Evolutionary conservation across 2,797 vertebrate genomes (phyloP).

Genomic region (Potorous gilbertii): DNA sequence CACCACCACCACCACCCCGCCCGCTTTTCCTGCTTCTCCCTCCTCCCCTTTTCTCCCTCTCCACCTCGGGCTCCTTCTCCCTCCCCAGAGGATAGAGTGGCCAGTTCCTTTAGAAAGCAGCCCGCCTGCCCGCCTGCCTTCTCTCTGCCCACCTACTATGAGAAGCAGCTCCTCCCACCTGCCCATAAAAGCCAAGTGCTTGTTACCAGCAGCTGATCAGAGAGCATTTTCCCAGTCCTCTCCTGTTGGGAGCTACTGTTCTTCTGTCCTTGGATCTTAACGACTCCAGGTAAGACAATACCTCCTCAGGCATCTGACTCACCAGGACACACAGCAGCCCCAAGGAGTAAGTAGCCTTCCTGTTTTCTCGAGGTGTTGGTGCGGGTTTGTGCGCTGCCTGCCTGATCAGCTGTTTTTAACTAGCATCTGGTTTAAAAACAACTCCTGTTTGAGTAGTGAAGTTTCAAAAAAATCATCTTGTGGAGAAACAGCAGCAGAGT

Average conservation of each 20-base stretch:
- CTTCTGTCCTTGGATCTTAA: slow-evolving; percentile 85
- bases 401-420: slow-evolving; percentile 78
- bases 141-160: slow-evolving; percentile 88
- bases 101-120: slow-evolving; percentile 82
- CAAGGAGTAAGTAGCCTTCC: slow-evolving; percentile 54
- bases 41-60: slow-evolving; percentile 22
- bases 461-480: slow-evolving; percentile 78
- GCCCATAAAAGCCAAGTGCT: slow-evolving; percentile 95
- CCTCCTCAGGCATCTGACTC: slow-evolving; percentile 77
- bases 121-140: slow-evolving; percentile 77
- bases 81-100: slow-evolving; percentile 77
- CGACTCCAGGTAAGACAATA: slow-evolving; percentile 89
- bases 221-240: slow-evolving; percentile 88
- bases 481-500: slow-evolving; percentile 78
- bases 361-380: slow-evolving; percentile 73
- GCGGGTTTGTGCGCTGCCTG: slow-evolving; percentile 66
- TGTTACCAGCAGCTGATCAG: slow-evolving; percentile 89
- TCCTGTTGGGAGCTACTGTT: slow-evolving; percentile 85
- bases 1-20: background rate
- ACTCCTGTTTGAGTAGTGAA: slow-evolving; percentile 84
- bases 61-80: slow-evolving; percentile 52
- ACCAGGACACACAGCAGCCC: slow-evolving; percentile 58
- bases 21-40: slow-evolving; percentile 42
- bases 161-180: slow-evolving; percentile 93
- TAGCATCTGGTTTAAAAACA: slow-evolving; percentile 84